Evolutionary conservation across 2,113 vertebrate species (phyloP).

Genomic region (Chaenogobius annularis): DNA sequence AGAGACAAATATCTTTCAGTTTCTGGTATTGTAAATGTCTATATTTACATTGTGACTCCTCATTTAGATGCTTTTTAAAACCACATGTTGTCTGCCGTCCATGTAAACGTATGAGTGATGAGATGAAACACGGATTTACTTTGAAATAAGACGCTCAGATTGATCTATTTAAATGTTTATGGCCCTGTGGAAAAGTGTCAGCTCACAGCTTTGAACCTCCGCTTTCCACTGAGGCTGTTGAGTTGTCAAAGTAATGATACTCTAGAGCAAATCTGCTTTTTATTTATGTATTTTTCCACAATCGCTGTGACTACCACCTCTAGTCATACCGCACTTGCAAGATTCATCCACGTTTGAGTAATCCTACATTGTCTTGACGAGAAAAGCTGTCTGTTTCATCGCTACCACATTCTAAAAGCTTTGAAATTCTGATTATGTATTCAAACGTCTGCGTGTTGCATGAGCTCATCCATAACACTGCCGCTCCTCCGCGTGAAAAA

Average conservation of each 20-base stretch:
- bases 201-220: background rate
- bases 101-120: background rate
- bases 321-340: too few species aligned
- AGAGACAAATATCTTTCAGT: background rate
- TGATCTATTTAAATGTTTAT: background rate
- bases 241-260: background rate
- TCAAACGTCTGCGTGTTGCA: too few species aligned
- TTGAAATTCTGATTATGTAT: too few species aligned
- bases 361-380: too few species aligned
- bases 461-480: too few species aligned
- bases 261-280: background rate
- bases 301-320: too few species aligned
- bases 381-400: too few species aligned
- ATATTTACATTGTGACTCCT: background rate
- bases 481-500: too few species aligned
- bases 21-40: background rate
- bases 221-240: background rate
- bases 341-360: too few species aligned
- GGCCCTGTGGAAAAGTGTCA: background rate
- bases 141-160: background rate
- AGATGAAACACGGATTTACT: background rate
- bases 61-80: background rate
- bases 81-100: background rate
- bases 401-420: too few species aligned
- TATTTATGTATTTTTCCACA: too few species aligned